phyloP scores from a whole-genome alignment of 2,888 invertebrate species.

The Melinopterus prodromus region DNA sequence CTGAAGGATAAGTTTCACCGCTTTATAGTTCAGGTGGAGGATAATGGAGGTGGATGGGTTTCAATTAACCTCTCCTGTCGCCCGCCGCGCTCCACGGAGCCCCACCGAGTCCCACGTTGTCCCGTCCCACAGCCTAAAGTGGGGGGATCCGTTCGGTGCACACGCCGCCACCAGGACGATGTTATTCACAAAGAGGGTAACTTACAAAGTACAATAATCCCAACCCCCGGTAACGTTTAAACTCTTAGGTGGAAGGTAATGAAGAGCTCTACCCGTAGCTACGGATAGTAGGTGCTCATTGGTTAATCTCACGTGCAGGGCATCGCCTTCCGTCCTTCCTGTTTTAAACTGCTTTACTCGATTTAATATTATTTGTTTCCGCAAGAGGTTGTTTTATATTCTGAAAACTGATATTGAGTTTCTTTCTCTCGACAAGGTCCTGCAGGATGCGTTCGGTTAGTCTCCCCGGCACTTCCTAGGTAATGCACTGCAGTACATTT shows the following conservation, averaged over 20 bases:
- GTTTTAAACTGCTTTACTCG: too few relatives aligned
- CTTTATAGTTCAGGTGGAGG: conserved; percentile 55
- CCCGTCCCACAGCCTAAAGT: neutral
- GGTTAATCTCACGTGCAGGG: too few relatives aligned
- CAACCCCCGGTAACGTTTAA: neutral
- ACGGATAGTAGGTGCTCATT: neutral
- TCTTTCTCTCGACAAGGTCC: too few relatives aligned
- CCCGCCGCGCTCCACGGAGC: conserved; percentile 39
- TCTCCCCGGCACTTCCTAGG: too few relatives aligned
- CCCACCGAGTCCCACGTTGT: neutral
- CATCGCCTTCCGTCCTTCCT: too few relatives aligned
- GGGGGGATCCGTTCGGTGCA: neutral
- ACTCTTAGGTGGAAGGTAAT: neutral
- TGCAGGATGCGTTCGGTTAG: too few relatives aligned
- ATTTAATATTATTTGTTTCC: too few relatives aligned
- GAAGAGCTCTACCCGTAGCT: neutral
- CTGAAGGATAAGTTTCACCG: conserved; percentile 46
- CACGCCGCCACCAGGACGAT: conserved; percentile 43
- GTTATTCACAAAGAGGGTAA: conserved; percentile 51
- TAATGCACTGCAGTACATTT: too few relatives aligned
- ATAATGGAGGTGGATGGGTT: conserved; percentile 59
- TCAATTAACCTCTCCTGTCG: conserved; percentile 57
- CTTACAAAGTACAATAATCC: conserved; percentile 43
- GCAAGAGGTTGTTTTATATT: too few relatives aligned
- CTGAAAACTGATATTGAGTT: too few relatives aligned